A percentile compares a stretch with the other conserved stretches of the same genome.
Conservation (phyloP, 1,140 invertebrate genomes). For the Brachionus sp. region DNA sequence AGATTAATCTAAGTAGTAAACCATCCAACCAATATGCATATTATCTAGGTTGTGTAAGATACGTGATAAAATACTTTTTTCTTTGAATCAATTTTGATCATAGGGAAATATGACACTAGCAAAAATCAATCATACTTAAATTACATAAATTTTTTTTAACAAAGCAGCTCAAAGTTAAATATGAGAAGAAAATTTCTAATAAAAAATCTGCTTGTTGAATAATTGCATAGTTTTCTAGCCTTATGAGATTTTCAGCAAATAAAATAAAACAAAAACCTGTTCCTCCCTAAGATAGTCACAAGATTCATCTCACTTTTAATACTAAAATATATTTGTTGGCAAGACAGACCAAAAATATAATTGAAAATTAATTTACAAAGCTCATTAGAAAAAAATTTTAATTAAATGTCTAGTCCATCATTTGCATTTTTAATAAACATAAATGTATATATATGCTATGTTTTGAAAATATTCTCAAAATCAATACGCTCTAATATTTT, state of each 20-base stretch:
- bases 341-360: not conserved
- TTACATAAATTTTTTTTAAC: too few species aligned
- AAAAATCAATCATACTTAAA: not conserved
- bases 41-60: not conserved
- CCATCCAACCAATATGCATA: not conserved
- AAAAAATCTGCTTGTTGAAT: too few species aligned
- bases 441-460: not conserved
- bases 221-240: too few species aligned
- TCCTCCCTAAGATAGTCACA: not conserved
- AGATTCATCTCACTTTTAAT: not conserved
- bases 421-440: not conserved
- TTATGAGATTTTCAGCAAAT: too few species aligned
- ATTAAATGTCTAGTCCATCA: conserved; percentile 1
- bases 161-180: too few species aligned
- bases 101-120: not conserved
- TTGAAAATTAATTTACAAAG: not conserved
- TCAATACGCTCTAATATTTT: not conserved
- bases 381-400: conserved; percentile 5
- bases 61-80: not conserved
- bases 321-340: not conserved
- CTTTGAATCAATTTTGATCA: not conserved
- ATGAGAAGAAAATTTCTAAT: too few species aligned
- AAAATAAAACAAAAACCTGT: not conserved
- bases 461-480: not conserved
- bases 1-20: not conserved